Conservation (phyloP, 2,113 vertebrate genomes). For the Etia nguti region DNA sequence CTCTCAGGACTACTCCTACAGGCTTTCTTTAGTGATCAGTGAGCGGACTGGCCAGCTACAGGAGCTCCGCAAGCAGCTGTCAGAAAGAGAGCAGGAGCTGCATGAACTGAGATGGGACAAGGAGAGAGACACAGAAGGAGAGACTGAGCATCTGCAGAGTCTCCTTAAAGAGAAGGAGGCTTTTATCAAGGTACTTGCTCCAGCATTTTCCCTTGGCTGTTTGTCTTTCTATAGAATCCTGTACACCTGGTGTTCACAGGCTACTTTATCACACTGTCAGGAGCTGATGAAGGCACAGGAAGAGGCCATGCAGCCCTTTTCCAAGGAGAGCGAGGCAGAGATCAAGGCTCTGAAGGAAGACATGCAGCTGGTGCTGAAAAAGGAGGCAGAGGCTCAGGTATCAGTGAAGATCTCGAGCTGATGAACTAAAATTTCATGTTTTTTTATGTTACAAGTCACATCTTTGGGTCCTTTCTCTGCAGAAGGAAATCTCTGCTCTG, state of each 20-base stretch:
- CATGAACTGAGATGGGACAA: conserved; percentile 52
- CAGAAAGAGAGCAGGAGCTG: conserved; percentile 64
- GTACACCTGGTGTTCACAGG: not conserved
- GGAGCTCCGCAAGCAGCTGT: conserved; percentile 77
- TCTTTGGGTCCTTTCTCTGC: not conserved
- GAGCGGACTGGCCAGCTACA: conserved; percentile 82
- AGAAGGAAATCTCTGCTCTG: conserved; percentile 83
- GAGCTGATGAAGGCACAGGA: conserved; percentile 68
- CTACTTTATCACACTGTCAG: conserved; percentile 27
- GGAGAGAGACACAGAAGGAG: conserved; percentile 41
- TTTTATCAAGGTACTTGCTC: conserved; percentile 72
- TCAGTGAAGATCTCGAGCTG: not conserved
- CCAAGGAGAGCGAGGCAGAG: conserved; percentile 38
- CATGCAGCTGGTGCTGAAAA: conserved; percentile 82
- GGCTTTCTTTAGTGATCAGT: conserved; percentile 76
- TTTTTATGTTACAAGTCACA: not conserved
- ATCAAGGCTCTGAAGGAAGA: conserved; percentile 79
- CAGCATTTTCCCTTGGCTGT: not conserved
- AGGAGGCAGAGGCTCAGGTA: conserved; percentile 88
- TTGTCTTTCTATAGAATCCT: not conserved
- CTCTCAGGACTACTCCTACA: conserved; percentile 75
- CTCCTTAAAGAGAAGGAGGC: conserved; percentile 75
- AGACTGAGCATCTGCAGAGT: conserved; percentile 51
- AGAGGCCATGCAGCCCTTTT: conserved; percentile 49
- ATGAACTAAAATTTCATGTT: not conserved